Percentiles rank a stretch among this genome's conserved stretches.
These are phyloP conservation scores for Drosophila diplacantha DNA, from an alignment of 2,888 invertebrate genomes.

Conservation along the genomic window DNA sequence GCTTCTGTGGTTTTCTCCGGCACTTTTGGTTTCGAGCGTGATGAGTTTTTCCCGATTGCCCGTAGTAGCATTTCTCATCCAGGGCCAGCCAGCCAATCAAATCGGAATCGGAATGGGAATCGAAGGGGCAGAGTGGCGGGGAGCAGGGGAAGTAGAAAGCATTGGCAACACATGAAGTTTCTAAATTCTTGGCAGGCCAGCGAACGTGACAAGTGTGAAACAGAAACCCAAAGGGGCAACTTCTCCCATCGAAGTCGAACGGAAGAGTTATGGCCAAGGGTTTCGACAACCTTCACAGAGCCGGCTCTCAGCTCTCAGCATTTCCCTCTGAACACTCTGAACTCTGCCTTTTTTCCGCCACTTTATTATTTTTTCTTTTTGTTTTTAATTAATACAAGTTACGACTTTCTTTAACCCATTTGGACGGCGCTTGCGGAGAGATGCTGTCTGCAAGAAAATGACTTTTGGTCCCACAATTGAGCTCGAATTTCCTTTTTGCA, in stretches of 20 bases:
- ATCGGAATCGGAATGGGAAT: slow-evolving; percentile 36
- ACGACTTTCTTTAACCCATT: slow-evolving; percentile 69
- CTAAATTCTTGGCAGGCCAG: slow-evolving; percentile 62
- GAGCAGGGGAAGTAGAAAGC: slow-evolving; percentile 54
- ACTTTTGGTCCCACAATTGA: slow-evolving; percentile 37
- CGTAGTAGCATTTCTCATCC: slow-evolving; percentile 24
- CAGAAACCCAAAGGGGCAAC: slow-evolving; percentile 10
- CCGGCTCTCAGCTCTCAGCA: slow-evolving; percentile 5
- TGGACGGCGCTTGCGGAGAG: slow-evolving; percentile 14
- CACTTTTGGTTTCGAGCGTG: slow-evolving; percentile 62
- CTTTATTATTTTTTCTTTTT: neutral
- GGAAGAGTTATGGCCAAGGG: slow-evolving; percentile 24
- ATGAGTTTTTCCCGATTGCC: slow-evolving; percentile 49
- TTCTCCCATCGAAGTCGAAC: slow-evolving; percentile 7
- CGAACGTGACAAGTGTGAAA: slow-evolving; percentile 62
- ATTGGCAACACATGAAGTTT: slow-evolving; percentile 65
- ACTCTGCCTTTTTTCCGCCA: slow-evolving; percentile 34
- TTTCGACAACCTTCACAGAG: slow-evolving; percentile 18
- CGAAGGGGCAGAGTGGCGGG: neutral
- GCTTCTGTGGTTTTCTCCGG: slow-evolving; percentile 28
- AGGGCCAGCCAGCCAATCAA: slow-evolving; percentile 28
- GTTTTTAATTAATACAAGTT: slow-evolving; percentile 66
- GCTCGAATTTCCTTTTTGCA: slow-evolving; percentile 59
- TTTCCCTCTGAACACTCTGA: slow-evolving; percentile 47
- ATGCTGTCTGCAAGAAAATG: slow-evolving; percentile 34